phyloP scores from a whole-genome alignment of 1,140 invertebrate genomes.

The Drosophila nebulosa region DNA sequence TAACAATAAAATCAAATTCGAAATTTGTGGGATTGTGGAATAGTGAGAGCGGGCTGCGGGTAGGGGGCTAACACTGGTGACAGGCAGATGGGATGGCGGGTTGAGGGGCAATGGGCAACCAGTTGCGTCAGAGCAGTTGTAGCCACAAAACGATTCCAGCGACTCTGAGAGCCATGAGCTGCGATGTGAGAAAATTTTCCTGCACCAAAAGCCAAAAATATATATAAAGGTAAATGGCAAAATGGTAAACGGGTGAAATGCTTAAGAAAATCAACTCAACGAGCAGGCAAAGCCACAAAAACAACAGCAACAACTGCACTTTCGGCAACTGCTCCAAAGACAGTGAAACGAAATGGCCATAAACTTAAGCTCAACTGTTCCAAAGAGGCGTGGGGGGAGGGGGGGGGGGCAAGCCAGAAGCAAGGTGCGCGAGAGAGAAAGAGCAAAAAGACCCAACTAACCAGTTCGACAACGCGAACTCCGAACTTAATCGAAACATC shows the following conservation, averaged over 20 bases:
- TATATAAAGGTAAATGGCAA: slow-evolving; percentile 47
- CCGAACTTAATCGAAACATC: slow-evolving; percentile 79
- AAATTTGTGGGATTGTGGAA: slow-evolving; percentile 50
- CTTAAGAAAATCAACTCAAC: slow-evolving; percentile 71
- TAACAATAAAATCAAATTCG: slow-evolving; percentile 78
- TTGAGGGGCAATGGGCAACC: slow-evolving; percentile 54
- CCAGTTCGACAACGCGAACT: slow-evolving; percentile 73
- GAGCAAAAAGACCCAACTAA: slow-evolving; percentile 51
- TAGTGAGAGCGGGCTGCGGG: background rate
- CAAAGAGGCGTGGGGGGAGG: slow-evolving; percentile 3
- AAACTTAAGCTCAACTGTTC: slow-evolving; percentile 69
- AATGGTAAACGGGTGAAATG: slow-evolving; percentile 69
- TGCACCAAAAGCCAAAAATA: slow-evolving; percentile 48
- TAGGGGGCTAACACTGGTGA: background rate
- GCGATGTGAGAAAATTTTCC: slow-evolving; percentile 63
- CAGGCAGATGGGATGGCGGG: background rate
- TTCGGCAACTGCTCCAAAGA: slow-evolving; percentile 47
- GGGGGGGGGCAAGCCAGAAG: no score
- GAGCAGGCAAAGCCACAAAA: slow-evolving; percentile 40
- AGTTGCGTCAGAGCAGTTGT: slow-evolving; percentile 58
- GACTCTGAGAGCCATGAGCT: slow-evolving; percentile 1
- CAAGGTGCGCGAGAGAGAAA: background rate
- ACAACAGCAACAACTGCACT: slow-evolving; percentile 19
- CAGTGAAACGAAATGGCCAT: slow-evolving; percentile 73
- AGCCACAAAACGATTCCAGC: background rate